Evolutionary conservation across 2,888 invertebrate genomes (phyloP).

Genomic region (Pollenia angustigena): DNA sequence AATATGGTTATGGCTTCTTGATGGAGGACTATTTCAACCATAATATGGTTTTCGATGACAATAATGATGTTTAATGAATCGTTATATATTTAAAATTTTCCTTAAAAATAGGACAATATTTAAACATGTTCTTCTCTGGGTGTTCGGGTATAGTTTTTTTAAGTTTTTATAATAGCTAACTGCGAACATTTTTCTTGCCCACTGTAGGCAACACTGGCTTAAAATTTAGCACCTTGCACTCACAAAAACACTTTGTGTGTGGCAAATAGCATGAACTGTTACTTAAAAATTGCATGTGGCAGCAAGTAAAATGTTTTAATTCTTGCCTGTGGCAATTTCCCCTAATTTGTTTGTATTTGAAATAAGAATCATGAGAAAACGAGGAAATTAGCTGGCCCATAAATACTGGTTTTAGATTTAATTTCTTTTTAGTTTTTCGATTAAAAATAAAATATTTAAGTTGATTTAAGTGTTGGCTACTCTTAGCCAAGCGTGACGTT

Average conservation of each 20-base stretch:
- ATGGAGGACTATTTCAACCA: no score
- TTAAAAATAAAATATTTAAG: background rate
- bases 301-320: conserved; percentile 2
- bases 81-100: no score
- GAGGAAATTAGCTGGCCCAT: conserved; percentile 12
- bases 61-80: no score
- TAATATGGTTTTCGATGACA: no score
- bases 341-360: conserved; percentile 48
- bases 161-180: no score
- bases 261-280: conserved; percentile 3
- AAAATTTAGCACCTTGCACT: conserved; percentile 13
- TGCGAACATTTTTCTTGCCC: background rate
- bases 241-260: conserved; percentile 3
- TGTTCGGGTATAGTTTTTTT: no score
- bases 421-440: conserved; percentile 10
- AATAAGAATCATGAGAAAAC: conserved; percentile 8
- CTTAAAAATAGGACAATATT: no score
- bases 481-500: conserved; percentile 51
- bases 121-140: no score
- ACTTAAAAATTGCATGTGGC: conserved; percentile 50
- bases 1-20: no score
- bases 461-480: conserved; percentile 16
- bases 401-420: conserved; percentile 22
- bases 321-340: conserved; percentile 42
- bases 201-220: conserved; percentile 25